phyloP scores from a whole-genome alignment of 2,797 vertebrate genomes.

The Rhinogobio ventralis region DNA sequence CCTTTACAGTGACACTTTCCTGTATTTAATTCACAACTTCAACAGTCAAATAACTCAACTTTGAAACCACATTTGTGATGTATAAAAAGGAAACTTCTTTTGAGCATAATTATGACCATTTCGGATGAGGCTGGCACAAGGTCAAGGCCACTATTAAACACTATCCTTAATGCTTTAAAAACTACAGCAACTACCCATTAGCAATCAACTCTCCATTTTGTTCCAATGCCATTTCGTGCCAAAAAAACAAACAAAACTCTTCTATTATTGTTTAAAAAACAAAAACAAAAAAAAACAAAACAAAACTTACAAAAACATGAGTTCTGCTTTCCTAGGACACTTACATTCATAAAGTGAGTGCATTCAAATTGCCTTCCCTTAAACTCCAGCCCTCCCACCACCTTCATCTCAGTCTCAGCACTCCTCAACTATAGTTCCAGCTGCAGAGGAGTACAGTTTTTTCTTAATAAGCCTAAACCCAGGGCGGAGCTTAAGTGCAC shows the following conservation, averaged over 20 bases:
- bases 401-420: conserved; percentile 71
- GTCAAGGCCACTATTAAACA: conserved; percentile 2
- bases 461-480: conserved; percentile 88
- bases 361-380: conserved; percentile 66
- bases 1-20: neutral
- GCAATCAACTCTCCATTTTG: neutral
- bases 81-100: neutral
- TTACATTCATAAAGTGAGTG: conserved; percentile 66
- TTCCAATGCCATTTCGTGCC: conserved; percentile 11
- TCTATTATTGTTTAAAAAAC: conserved; percentile 57
- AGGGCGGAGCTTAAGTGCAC: conserved; percentile 84
- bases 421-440: conserved; percentile 85
- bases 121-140: neutral
- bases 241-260: neutral
- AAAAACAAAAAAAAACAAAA: conserved; percentile 53
- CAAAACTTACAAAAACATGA: conserved; percentile 65
- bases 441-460: conserved; percentile 85
- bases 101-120: neutral
- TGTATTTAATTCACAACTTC: neutral
- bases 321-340: conserved; percentile 64
- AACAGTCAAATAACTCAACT: neutral
- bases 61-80: neutral
- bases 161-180: neutral
- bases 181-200: neutral
- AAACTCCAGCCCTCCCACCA: conserved; percentile 47